A percentile compares a stretch with the other conserved stretches of the same genome.
These are phyloP conservation scores for Laticauda colubrina DNA, from an alignment of 2,113 vertebrate species.

Conservation along the genomic window DNA sequence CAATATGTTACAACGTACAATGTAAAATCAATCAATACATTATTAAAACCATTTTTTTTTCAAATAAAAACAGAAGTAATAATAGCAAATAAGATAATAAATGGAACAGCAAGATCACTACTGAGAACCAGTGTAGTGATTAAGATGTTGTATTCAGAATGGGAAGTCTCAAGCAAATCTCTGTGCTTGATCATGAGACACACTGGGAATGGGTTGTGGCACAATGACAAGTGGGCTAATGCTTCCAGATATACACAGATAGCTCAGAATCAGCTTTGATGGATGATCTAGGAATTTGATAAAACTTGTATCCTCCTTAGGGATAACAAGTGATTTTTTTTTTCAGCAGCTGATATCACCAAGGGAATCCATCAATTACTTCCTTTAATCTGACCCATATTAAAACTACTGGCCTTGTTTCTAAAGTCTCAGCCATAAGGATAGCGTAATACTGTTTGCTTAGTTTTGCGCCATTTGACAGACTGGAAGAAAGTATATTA, in stretches of 20 bases:
- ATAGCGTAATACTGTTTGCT: neutral
- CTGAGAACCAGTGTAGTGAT: neutral
- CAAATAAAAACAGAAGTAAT: neutral
- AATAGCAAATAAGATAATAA: neutral
- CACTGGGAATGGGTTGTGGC: neutral
- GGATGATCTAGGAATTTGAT: neutral
- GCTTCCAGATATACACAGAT: neutral
- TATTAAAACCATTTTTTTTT: neutral
- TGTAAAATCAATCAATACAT: neutral
- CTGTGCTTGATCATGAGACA: neutral
- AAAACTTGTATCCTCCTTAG: neutral
- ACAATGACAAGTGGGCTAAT: neutral
- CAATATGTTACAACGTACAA: neutral
- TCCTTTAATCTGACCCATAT: neutral
- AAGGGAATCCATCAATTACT: neutral
- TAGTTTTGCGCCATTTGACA: neutral
- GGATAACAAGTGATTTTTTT: neutral
- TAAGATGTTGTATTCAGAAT: neutral
- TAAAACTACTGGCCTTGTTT: neutral
- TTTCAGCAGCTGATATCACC: neutral
- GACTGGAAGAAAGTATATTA: neutral
- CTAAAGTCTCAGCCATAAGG: neutral
- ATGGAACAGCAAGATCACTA: neutral
- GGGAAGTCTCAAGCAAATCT: neutral
- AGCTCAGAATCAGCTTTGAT: neutral